Evolutionary conservation across 2,797 vertebrate species (phyloP).

Genomic region (Gallirallus australis): DNA sequence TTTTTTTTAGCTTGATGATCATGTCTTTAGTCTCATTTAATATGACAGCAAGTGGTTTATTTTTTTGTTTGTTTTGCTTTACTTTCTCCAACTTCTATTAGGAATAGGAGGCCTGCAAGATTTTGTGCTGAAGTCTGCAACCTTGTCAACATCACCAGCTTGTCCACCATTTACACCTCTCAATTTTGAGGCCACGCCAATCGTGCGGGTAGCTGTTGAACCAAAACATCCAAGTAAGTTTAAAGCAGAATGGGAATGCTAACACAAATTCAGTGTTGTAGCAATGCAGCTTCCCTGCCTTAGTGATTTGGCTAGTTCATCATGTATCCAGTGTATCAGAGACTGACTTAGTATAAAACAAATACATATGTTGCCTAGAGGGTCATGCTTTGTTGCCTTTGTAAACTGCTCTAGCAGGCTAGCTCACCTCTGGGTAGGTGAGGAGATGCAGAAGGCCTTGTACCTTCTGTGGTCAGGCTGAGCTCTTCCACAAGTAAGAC

Average conservation of each 20-base stretch:
- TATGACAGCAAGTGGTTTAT: background rate
- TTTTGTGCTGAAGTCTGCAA: constrained; percentile 92
- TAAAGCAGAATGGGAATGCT: background rate
- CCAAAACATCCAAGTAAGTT: constrained; percentile 94
- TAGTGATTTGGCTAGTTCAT: background rate
- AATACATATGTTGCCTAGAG: background rate
- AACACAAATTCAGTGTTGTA: background rate
- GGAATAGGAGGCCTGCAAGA: constrained; percentile 94
- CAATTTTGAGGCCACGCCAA: constrained; percentile 92
- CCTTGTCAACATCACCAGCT: constrained; percentile 86
- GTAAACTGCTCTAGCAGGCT: background rate
- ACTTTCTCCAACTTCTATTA: constrained; percentile 40
- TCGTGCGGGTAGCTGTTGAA: constrained; percentile 94
- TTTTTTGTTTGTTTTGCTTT: background rate
- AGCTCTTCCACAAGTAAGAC: background rate
- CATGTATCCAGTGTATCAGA: background rate
- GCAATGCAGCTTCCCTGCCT: background rate
- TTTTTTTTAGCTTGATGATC: background rate
- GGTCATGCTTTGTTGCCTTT: background rate
- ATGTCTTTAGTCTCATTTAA: background rate
- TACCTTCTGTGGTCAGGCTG: background rate
- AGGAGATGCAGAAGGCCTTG: background rate
- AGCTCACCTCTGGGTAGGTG: background rate
- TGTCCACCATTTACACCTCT: constrained; percentile 93
- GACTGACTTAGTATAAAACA: background rate